Evolutionary conservation across 2,888 invertebrate genomes (phyloP).

Genomic region (Argyresthia albistria): DNA sequence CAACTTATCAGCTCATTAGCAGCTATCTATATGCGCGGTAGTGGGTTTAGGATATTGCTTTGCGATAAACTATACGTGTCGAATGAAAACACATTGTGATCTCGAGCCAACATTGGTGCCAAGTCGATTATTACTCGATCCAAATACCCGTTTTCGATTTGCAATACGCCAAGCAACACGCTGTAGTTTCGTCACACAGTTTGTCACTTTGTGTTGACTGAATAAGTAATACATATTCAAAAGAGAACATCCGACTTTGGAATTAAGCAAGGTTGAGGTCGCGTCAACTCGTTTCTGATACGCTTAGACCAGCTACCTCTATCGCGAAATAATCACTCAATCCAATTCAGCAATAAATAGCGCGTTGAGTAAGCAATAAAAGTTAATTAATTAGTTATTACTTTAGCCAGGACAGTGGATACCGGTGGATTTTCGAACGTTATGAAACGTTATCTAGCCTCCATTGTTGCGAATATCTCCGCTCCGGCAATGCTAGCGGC

Average conservation of each 20-base stretch:
- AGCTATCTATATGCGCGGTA: conserved; percentile 29
- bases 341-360: conserved; percentile 9
- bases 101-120: too few species aligned
- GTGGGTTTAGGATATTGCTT: conserved; percentile 1
- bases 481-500: conserved; percentile 68
- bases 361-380: neutral
- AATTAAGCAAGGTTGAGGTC: conserved; percentile 5
- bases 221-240: too few species aligned
- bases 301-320: neutral
- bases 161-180: too few species aligned
- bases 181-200: too few species aligned
- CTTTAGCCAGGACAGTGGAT: conserved; percentile 27
- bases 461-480: conserved; percentile 72
- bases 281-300: conserved; percentile 7
- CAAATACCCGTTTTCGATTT: too few species aligned
- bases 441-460: conserved; percentile 70
- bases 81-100: too few species aligned
- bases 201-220: too few species aligned
- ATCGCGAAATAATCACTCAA: conserved; percentile 42
- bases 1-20: conserved; percentile 49
- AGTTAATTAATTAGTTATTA: conserved; percentile 46
- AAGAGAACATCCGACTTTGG: too few species aligned
- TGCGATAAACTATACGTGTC: too few species aligned
- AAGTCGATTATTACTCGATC: too few species aligned
- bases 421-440: conserved; percentile 64